Conservation (phyloP, 2,888 invertebrate genomes). For the Polyommatus icarus region DNA sequence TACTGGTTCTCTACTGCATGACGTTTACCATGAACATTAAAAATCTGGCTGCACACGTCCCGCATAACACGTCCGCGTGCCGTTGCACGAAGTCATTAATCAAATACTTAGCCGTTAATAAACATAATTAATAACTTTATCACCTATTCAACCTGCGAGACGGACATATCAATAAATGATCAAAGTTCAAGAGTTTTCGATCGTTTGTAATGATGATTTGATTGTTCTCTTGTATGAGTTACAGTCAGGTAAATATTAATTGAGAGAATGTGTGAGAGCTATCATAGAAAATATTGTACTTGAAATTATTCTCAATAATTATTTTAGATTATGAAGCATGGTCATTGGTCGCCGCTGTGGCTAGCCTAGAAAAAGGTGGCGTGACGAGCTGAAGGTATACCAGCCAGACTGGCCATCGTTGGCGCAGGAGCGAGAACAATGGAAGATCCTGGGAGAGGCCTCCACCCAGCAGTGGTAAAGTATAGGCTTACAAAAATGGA, state of each 20-base stretch:
- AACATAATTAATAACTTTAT: conserved; percentile 76
- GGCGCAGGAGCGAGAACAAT: too few relatives aligned
- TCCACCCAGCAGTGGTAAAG: too few relatives aligned
- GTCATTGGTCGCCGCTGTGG: too few relatives aligned
- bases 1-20: not conserved
- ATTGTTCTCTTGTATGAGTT: not conserved
- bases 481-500: too few relatives aligned
- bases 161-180: conserved; percentile 38
- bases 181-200: not conserved
- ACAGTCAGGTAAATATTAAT: not conserved
- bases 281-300: not conserved
- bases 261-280: not conserved
- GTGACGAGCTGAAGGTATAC: too few relatives aligned
- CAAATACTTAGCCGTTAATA: conserved; percentile 65
- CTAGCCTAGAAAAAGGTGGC: too few relatives aligned
- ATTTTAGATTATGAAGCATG: too few relatives aligned
- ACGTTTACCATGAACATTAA: not conserved
- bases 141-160: conserved; percentile 57
- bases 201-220: not conserved
- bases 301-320: too few relatives aligned
- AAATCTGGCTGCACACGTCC: conserved; percentile 19
- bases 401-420: too few relatives aligned
- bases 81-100: conserved; percentile 68
- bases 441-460: too few relatives aligned
- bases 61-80: conserved; percentile 45